Base-by-base conservation (phyloP, 2,888 invertebrate species). In the Rotaria socialis region DNA sequence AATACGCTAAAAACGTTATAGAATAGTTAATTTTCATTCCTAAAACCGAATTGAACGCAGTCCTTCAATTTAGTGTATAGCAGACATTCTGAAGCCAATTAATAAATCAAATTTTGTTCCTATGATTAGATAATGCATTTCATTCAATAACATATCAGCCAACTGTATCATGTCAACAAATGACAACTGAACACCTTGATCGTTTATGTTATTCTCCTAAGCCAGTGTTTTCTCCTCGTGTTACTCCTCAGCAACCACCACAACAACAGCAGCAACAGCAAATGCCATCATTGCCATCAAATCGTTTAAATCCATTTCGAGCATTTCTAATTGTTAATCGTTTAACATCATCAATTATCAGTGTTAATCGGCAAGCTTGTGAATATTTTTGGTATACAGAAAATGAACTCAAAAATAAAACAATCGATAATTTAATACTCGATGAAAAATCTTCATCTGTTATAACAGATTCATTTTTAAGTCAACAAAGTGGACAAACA, bases 331-430 rank as follows among this genome's bases (percentile, higher is more conserved):
- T 80, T 24, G 43, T 80, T n/a, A 47, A 80, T 80, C 43, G 43
- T 80, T 47, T 47, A 80, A 80, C 80, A 80, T 47, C 43, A 80
- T 24, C 24, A 11, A 80, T 80, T 1, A 19, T 80, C 1, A 80
- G 80, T 80, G 80, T 80, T 11, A 80, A 80, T 80, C 43, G 47
- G 3, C 80, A 80, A 80, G 80, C 80, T 47, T 80, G 80, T 80
- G 80, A 80, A 80, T 80, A 47, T n/a, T 80, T 80, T 47, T 80
- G 80, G 80, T 80, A 80, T 80, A 80, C 80, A 80, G 80, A 80
- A 80, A 80, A 47, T 80, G 80, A 80, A 80, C n/a, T 80, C 8
- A 80, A 80, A 80, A 80, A 0, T 0, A 80, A 80, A 47, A 80
- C 43, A 22, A 80, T 80, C 11, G 47, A 43, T 14, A 47, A 80